Percentiles rank a stretch among this genome's conserved stretches.
These are phyloP conservation scores for Malurus elegans DNA, from an alignment of 2,113 vertebrate genomes.

Conservation along the genomic window DNA sequence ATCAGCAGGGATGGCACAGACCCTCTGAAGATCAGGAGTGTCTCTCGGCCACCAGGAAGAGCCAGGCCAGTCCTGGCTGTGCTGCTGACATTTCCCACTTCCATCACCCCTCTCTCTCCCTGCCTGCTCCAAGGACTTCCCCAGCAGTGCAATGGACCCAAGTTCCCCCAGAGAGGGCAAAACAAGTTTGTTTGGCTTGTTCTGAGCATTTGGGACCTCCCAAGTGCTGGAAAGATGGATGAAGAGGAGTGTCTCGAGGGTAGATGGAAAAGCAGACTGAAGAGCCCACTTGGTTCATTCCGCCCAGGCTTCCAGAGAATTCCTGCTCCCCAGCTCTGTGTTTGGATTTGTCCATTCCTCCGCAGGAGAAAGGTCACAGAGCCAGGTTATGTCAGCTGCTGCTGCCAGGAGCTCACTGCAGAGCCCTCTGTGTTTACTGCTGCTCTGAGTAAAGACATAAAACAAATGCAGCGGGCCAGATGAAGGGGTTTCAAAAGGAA, in stretches of 20 bases:
- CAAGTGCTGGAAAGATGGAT: neutral
- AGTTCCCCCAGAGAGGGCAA: neutral
- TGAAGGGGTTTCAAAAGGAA: neutral
- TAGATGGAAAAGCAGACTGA: neutral
- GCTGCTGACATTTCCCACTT: neutral
- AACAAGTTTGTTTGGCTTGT: neutral
- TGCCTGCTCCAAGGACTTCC: neutral
- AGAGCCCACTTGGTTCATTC: neutral
- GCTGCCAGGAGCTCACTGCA: neutral
- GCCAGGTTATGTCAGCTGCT: neutral
- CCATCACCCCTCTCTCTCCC: neutral
- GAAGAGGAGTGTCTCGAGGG: neutral
- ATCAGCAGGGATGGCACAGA: neutral
- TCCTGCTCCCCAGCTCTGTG: neutral
- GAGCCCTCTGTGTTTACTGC: neutral
- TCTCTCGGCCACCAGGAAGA: neutral
- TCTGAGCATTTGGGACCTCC: constrained; percentile 6
- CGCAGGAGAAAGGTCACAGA: neutral
- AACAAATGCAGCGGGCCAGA: neutral
- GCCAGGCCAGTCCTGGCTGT: neutral
- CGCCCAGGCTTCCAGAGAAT: neutral
- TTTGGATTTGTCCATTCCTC: neutral
- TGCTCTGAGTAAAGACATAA: neutral
- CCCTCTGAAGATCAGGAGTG: neutral
- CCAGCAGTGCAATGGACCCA: neutral